A percentile compares a stretch with the other conserved stretches of the same genome.
These are phyloP conservation scores for Paedocypris micromegethes DNA, from an alignment of 2,797 vertebrate species.

Conservation along the genomic window DNA sequence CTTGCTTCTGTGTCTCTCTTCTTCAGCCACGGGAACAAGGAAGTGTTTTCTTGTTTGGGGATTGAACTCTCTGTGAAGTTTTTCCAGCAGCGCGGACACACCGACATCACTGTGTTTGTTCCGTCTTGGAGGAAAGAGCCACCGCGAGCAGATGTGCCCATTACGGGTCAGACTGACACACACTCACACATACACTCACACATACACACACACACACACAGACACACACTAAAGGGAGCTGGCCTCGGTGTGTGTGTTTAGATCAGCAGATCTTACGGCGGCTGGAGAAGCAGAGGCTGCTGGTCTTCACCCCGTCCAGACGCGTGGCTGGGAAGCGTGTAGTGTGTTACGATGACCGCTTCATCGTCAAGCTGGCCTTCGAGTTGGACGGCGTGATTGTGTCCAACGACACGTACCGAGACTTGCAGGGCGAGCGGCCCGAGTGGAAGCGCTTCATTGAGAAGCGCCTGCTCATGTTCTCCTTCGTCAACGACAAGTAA, in stretches of 20 bases:
- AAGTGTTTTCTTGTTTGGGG: constrained; percentile 93
- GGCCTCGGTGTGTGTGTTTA: constrained; percentile 28
- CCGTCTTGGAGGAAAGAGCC: constrained; percentile 95
- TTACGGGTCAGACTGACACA: constrained; percentile 71
- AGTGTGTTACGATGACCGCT: constrained; percentile 71
- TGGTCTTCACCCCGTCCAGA: constrained; percentile 70
- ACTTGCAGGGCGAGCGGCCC: constrained; percentile 66
- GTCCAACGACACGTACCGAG: constrained; percentile 72
- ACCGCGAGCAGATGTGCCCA: constrained; percentile 89
- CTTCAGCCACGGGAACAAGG: constrained; percentile 91
- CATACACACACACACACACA: too few species aligned
- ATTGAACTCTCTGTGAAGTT: constrained; percentile 92
- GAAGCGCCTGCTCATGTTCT: constrained; percentile 70
- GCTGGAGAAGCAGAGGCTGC: constrained; percentile 65
- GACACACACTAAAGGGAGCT: not conserved
- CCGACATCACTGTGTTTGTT: constrained; percentile 90
- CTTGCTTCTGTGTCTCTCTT: not conserved
- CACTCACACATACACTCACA: not conserved
- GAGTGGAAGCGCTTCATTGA: constrained; percentile 73
- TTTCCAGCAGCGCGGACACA: constrained; percentile 90
- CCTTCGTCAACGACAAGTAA: constrained; percentile 71
- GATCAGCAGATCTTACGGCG: constrained; percentile 68
- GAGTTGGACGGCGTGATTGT: constrained; percentile 66
- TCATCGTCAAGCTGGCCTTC: constrained; percentile 67
- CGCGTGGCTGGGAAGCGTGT: constrained; percentile 65